A percentile compares a stretch with the other conserved stretches of the same genome.
Conservation (phyloP, 2,113 vertebrate genomes). For the Varanus komodoensis region DNA sequence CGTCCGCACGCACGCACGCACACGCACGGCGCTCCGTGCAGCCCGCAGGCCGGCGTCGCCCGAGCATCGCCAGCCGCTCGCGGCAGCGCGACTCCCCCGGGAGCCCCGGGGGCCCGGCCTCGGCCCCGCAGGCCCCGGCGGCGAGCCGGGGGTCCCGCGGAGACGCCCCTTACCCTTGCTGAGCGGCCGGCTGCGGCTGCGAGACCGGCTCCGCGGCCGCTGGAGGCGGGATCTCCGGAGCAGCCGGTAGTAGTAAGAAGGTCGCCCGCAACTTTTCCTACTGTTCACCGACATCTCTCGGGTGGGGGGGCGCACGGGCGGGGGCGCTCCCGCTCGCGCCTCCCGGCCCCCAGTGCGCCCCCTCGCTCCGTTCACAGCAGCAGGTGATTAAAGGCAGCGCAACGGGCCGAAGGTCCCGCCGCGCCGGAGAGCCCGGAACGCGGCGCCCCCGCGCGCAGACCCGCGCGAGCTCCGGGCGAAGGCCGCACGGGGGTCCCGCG, state of each 20-base stretch:
- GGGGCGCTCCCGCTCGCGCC: background rate
- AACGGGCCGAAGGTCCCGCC: constrained; percentile 51
- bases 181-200: constrained; percentile 89
- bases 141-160: no score
- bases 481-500: no score
- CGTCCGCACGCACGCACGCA: no score
- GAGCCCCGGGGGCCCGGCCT: no score
- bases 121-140: no score
- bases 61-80: no score
- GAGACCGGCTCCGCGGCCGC: constrained; percentile 94
- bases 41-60: background rate
- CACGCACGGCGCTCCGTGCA: background rate
- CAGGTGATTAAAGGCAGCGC: constrained; percentile 52
- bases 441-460: background rate
- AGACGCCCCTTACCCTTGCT: constrained; percentile 83
- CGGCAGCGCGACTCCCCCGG: no score
- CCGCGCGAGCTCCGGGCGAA: background rate
- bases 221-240: constrained; percentile 93
- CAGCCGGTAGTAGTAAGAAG: constrained; percentile 95
- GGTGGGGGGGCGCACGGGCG: background rate
- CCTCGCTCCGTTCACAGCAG: background rate
- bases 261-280: constrained; percentile 92
- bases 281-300: constrained; percentile 87
- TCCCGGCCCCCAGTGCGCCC: constrained; percentile 36
- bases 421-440: no score